Evolutionary conservation across 2,113 vertebrate genomes (phyloP).

Genomic region (Nibea coibor): DNA sequence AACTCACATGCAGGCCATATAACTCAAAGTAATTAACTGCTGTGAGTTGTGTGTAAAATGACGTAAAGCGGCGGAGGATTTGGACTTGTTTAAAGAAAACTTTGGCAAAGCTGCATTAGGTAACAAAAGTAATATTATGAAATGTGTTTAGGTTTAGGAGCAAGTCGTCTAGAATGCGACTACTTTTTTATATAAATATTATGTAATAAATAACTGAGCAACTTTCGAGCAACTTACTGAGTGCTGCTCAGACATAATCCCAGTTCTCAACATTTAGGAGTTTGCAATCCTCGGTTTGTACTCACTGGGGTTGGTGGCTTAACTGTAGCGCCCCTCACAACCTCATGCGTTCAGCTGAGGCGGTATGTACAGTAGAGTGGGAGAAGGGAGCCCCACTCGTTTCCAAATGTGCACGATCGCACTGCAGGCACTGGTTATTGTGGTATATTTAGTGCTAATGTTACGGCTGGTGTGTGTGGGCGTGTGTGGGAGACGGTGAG

Average conservation of each 20-base stretch:
- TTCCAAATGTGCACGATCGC: slow-evolving; percentile 37
- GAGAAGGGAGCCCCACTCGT: slow-evolving; percentile 51
- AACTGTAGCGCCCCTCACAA: neutral
- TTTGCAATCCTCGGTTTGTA: neutral
- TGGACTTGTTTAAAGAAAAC: neutral
- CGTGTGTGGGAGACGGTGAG: slow-evolving; percentile 57
- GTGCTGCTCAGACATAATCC: neutral
- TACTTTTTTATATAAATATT: too few species aligned
- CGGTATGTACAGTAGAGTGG: slow-evolving; percentile 35
- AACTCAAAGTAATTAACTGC: too few species aligned
- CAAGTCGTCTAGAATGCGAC: neutral
- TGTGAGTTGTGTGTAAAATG: neutral
- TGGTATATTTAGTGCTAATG: slow-evolving; percentile 57
- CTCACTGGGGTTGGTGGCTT: neutral
- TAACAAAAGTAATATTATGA: neutral
- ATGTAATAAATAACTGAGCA: neutral
- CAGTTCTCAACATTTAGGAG: neutral
- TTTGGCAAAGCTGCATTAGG: neutral
- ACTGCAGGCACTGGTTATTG: slow-evolving; percentile 18
- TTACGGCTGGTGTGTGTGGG: slow-evolving; percentile 50
- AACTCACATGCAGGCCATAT: neutral
- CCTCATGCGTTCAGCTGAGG: slow-evolving; percentile 5
- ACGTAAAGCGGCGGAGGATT: neutral
- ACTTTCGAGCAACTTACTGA: neutral
- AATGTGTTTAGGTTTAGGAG: neutral